Base-by-base conservation (phyloP, 1,140 invertebrate species). In the Cotesia glomerata region DNA sequence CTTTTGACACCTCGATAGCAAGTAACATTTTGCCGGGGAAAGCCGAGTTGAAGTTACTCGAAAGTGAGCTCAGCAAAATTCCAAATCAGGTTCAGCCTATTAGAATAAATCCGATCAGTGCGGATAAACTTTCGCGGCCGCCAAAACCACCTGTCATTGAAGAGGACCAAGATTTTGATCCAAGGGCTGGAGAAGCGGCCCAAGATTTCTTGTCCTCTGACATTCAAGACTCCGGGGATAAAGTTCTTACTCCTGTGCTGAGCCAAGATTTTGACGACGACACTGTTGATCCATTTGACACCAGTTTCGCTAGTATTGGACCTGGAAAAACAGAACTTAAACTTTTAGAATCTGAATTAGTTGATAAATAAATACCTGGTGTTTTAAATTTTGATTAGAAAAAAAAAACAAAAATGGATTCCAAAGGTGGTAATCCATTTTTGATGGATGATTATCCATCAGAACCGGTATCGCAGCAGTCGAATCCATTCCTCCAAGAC, bases 1-100 rank as follows among this genome's bases (percentile, higher is more conserved):
- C 94, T 0, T 95, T 95, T 82, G 93, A 95, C 78, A 95, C 94
- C 1, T 94, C 93, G 2, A 92, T 93, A 74, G 93, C 93, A 0
- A 88, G 86, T 63, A 92, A 93, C 79, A 89, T 95, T 39, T 85
- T 91, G 71, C 93, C 93, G 2, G 93, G 94, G 0, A 92, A 91
- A 80, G 91, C 93, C 4, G 94, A 95, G 81, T 82, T 95, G 4
- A 93, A 93, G 76, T 80, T 94, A 34, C 78, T 95, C 4, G 94
- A 95, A 80, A 93, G 89, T 69, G 93, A 95, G 80, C 85, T 94
- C 39, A 88, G 90, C 51, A 82, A 85, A 72, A 69, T 87, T 1
- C 76, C 82, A 4, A 73, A 79, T 18, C 74, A 77, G 39, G n/a
- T 75, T 0, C 73, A 45, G 34, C 73, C 79, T 1, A 71, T 80